phyloP scores from a whole-genome alignment of 2,113 vertebrate species.

The Ochotona curzoniae region DNA sequence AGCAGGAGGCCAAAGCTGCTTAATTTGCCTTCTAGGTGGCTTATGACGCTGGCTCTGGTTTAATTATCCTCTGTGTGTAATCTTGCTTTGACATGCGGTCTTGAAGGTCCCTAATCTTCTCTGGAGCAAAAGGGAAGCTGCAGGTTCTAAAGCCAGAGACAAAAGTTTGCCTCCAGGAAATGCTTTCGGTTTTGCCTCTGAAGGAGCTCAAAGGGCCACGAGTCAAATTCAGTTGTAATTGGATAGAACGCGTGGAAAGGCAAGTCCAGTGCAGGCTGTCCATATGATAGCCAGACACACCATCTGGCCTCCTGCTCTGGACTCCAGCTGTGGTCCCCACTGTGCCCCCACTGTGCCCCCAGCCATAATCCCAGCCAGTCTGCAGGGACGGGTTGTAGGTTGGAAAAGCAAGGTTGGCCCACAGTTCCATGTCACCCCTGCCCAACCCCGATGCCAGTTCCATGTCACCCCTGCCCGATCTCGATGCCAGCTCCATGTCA shows the following conservation, averaged over 20 bases:
- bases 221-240: neutral
- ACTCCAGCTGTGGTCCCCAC: neutral
- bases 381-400: fast-evolving
- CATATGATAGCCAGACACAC: neutral
- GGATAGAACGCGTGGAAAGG: neutral
- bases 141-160: conserved; percentile 63
- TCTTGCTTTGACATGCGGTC: conserved; percentile 57
- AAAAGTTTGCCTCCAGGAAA: conserved; percentile 74
- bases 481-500: too few species aligned
- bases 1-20: conserved; percentile 31
- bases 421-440: too few species aligned
- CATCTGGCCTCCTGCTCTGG: neutral
- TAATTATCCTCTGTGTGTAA: conserved; percentile 68
- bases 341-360: too few species aligned
- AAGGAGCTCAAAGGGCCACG: conserved; percentile 21
- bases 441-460: too few species aligned
- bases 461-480: too few species aligned
- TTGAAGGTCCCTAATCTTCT: conserved; percentile 57
- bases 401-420: neutral
- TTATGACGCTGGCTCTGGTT: conserved; percentile 51
- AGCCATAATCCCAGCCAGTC: neutral
- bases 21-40: conserved; percentile 58
- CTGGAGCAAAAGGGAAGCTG: conserved; percentile 65
- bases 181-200: conserved; percentile 60
- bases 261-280: fast-evolving